Evolutionary conservation across 2,888 invertebrate species (phyloP).

Genomic region (Oligia fasciuncula): DNA sequence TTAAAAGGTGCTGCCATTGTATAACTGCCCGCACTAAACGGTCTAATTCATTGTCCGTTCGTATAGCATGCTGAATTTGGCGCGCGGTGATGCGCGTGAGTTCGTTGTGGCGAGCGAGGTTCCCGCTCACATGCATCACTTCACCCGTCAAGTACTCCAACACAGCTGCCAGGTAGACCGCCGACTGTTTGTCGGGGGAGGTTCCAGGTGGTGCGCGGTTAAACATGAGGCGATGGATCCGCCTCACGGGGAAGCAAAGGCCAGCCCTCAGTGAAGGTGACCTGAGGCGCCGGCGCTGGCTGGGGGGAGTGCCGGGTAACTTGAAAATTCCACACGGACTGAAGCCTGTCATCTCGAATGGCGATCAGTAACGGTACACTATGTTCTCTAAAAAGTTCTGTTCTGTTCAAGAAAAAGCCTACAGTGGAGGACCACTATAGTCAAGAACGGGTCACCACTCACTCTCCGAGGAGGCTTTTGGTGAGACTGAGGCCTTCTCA

Average conservation of each 20-base stretch:
- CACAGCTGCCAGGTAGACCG: conserved; percentile 9
- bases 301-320: conserved; percentile 33
- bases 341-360: not conserved
- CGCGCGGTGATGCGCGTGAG: not conserved
- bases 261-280: not conserved
- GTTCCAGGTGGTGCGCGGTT: rapidly evolving
- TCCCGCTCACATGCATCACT: not conserved
- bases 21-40: not conserved
- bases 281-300: not conserved
- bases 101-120: rapidly evolving
- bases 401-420: not conserved
- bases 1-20: not conserved
- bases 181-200: rapidly evolving
- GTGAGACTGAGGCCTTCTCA: not conserved
- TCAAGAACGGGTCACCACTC: not conserved
- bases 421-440: not conserved
- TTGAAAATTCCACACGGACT: conserved; percentile 31
- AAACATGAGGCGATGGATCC: not conserved
- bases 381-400: not conserved
- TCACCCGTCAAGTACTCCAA: conserved; percentile 28
- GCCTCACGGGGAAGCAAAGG: conserved; percentile 3
- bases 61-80: not conserved
- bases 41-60: not conserved
- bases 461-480: not conserved
- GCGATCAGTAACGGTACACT: not conserved